Evolutionary conservation across 2,113 vertebrate species (phyloP).

Genomic region (Apodemus speciosus): DNA sequence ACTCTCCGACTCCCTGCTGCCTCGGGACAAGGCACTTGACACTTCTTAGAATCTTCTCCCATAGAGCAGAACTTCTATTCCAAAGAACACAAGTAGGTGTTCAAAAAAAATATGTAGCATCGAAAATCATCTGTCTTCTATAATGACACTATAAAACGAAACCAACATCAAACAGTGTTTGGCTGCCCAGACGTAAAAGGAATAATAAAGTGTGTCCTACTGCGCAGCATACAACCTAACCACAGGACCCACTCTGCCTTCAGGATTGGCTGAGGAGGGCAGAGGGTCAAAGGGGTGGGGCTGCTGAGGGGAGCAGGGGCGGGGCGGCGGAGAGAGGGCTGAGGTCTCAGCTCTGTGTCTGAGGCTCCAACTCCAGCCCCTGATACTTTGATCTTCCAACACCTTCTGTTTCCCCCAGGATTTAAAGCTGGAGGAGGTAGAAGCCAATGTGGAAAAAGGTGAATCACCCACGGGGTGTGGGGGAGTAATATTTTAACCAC

Average conservation of each 20-base stretch:
- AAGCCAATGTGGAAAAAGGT: constrained; percentile 47
- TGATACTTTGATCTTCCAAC: constrained; percentile 70
- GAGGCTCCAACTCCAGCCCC: background rate
- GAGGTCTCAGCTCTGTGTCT: background rate
- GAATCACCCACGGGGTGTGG: constrained; percentile 57
- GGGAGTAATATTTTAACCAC: constrained; percentile 62
- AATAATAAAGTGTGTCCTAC: background rate
- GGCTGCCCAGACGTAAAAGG: background rate
- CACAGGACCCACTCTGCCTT: background rate
- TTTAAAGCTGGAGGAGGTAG: constrained; percentile 21
- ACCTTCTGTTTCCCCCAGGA: background rate
- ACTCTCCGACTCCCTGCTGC: background rate
- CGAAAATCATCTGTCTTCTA: constrained; percentile 6
- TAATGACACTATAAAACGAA: background rate
- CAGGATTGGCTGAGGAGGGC: background rate
- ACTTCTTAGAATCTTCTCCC: background rate
- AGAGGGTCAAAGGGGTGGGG: background rate
- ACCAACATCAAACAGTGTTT: background rate
- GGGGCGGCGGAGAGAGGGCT: background rate
- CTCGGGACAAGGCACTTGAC: background rate
- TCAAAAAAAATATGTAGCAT: background rate
- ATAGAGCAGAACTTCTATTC: background rate
- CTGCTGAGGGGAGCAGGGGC: too few species aligned
- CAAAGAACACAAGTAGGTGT: background rate
- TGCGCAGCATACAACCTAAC: background rate